phyloP scores from a whole-genome alignment of 1,140 invertebrate species.

The Solenopsis invicta region DNA sequence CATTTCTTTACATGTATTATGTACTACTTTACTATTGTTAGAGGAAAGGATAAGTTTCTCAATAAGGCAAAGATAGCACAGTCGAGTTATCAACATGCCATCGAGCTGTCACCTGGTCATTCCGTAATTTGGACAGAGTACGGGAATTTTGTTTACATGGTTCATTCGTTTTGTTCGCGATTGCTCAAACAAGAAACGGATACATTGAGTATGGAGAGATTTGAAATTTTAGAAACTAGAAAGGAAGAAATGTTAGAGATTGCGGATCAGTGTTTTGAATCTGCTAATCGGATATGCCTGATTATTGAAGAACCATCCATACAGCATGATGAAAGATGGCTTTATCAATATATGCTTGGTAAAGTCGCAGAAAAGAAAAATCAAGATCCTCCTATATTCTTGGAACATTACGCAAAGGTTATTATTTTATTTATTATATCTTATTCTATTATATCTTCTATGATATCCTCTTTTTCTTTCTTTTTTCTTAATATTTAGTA shows the following conservation, averaged over 20 bases:
- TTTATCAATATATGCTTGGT: conserved; percentile 96
- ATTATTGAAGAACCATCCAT: conserved; percentile 81
- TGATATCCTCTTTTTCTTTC: not conserved
- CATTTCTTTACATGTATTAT: conserved; percentile 38
- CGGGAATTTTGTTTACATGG: conserved; percentile 94
- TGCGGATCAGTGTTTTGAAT: conserved; percentile 92
- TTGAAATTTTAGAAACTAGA: conserved; percentile 91
- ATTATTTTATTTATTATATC: conserved; percentile 40
- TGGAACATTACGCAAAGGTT: conserved; percentile 93
- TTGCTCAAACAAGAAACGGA: conserved; percentile 93
- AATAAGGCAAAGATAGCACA: conserved; percentile 91
- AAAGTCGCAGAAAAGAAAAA: conserved; percentile 96
- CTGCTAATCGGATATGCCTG: conserved; percentile 89
- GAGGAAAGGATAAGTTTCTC: conserved; percentile 91
- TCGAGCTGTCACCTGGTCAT: conserved; percentile 91
- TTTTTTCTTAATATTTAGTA: conserved; percentile 10
- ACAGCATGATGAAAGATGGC: conserved; percentile 94
- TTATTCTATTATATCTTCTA: not conserved
- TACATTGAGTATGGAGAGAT: conserved; percentile 92
- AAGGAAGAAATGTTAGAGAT: conserved; percentile 93
- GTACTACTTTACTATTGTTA: conserved; percentile 74
- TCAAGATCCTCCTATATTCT: conserved; percentile 91
- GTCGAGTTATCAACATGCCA: conserved; percentile 92
- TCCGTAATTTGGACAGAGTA: conserved; percentile 95
- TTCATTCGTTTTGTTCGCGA: conserved; percentile 95